Conservation (phyloP, 2,888 invertebrate species). For the Tetragonula carbonaria region DNA sequence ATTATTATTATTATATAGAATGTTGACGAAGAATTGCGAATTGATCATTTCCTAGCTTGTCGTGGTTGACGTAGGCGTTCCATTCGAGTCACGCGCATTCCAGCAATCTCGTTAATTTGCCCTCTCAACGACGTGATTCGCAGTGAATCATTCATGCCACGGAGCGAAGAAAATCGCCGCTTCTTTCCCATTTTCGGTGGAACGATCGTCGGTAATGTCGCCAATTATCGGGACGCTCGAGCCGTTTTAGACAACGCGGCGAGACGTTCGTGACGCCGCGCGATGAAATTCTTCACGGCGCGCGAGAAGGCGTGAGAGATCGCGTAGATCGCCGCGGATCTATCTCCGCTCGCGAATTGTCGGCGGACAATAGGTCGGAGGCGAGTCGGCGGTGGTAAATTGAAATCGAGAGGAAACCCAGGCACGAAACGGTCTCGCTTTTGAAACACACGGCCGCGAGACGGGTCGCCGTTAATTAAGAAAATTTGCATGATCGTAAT, state of each 20-base stretch:
- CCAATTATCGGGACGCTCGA: conserved; percentile 32
- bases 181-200: not conserved
- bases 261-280: not conserved
- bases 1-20: too few species aligned
- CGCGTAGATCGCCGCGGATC: conserved; percentile 6
- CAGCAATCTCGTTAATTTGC: not conserved
- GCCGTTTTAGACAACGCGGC: not conserved
- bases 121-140: not conserved
- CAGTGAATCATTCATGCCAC: not conserved
- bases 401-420: conserved; percentile 33
- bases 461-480: conserved; percentile 65
- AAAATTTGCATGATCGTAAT: conserved; percentile 71
- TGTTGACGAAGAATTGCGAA: too few species aligned
- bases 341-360: conserved; percentile 17
- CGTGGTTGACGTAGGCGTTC: conserved; percentile 6
- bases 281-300: conserved; percentile 25
- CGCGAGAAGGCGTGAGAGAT: conserved; percentile 51
- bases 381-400: conserved; percentile 36
- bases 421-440: conserved; percentile 51
- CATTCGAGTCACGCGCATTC: not conserved
- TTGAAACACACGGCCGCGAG: conserved; percentile 52
- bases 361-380: conserved; percentile 47
- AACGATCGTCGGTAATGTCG: not conserved
- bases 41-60: too few species aligned
- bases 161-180: not conserved